Conservation (phyloP, 2,797 vertebrate genomes). For the Sphenopsis melanotis region DNA sequence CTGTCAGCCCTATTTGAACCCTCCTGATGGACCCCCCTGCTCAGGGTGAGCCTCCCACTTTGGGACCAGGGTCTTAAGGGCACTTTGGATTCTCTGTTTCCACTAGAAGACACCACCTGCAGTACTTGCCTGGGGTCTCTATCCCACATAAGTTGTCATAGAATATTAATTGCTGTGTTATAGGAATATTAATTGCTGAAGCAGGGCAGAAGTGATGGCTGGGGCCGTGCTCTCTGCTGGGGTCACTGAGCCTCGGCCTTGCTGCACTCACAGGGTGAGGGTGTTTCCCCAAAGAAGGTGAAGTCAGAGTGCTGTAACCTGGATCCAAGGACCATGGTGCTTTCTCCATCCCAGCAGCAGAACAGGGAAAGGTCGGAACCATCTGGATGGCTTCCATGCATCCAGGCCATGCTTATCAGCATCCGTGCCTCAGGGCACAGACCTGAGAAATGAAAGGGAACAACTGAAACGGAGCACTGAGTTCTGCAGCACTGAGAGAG, state of each 20-base stretch:
- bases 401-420: not conserved
- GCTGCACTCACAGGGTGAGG: rapidly evolving
- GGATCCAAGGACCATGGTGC: not conserved
- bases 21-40: not conserved
- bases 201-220: not conserved
- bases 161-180: not conserved
- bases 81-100: not conserved
- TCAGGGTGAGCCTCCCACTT: not conserved
- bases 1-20: not conserved
- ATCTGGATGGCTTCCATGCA: not conserved
- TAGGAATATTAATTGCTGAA: not conserved
- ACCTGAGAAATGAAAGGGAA: not conserved
- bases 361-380: not conserved
- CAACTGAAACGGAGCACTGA: rapidly evolving
- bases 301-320: not conserved
- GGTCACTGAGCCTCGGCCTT: rapidly evolving
- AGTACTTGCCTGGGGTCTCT: not conserved
- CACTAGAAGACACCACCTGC: not conserved
- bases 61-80: not conserved
- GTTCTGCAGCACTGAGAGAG: not conserved
- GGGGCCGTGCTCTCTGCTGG: not conserved
- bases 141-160: not conserved
- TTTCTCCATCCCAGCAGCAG: not conserved
- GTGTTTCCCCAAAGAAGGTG: not conserved
- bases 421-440: not conserved